Base-by-base conservation (phyloP, 2,888 invertebrate genomes). In the Drosophila neutralis region DNA sequence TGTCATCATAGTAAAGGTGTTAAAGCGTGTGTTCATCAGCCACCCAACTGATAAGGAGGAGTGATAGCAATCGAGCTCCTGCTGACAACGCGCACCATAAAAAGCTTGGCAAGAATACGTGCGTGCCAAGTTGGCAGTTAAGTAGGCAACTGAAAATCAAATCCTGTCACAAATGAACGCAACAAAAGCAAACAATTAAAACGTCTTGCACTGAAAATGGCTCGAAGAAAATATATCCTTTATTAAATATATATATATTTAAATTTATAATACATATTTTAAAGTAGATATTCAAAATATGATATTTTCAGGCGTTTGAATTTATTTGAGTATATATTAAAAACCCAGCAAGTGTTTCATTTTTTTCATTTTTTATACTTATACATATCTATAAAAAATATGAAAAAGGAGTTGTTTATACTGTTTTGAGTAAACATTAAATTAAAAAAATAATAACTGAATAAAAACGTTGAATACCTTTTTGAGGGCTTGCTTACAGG, bases 1-100 rank as follows among this genome's bases (percentile, higher is more conserved):
- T 71, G 70, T 59, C 71, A 65, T 78, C 70, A 75, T 60, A 69
- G 66, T 57, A 64, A 69, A 88, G 80, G 84, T 84, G 80, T 77
- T 60, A 69, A 77, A 68, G 63, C 70, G 78, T 78, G 42, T 13
- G 29, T 2, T 51, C 13, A 51, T 51, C 4, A 5, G 2, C 31
- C 21, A 31, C 54, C 59, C 66, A 67, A 35, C 59, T 8, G 13
- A 18, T 51, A 18, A 38, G 53, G n/a, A 38, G 29, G 29, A 49
- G 29, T 45, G n/a, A 36, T 40, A 24, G 4, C 11, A 36, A 38
- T 13, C 29, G 29, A 15, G n/a, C 29, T 11, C 3, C 49, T 29
- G 45, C n/a, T 13, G 31, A 51, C 27, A 40, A 36, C 15, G 27
- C 15, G 27, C 33, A 33, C 29, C 67, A 66, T 57, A 54, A 67